Evolutionary conservation across 2,888 invertebrate genomes (phyloP), one percentile per base, ranked within the genome.

Genomic region (Cephus spinipes): DNA sequence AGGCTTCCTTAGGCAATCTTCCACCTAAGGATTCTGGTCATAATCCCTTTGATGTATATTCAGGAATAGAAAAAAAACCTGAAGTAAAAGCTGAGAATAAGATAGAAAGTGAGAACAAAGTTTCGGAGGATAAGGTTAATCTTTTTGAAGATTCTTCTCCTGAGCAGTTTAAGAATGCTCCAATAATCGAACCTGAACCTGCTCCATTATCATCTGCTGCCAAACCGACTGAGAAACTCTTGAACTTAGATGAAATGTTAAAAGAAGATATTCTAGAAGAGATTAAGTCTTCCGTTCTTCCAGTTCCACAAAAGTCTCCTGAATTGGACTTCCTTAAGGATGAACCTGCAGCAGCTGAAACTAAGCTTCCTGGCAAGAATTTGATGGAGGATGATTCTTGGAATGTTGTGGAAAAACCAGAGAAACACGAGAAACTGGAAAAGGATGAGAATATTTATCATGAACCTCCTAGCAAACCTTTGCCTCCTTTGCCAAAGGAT

Each of bases 401-500:
- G 83, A 85, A 85, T 76, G 79, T 85, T 2, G 78, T 83, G 0
- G 87, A 87, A 33, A 83, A 84, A 23, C 81, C 84, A 9, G 80
- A 79, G 4, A 69, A 76, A 35, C n/a, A 83, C 9, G 80, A 79
- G 4, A 69, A 77, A 35, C 23, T 32, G 31, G 77, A 34, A 73
- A 73, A 34, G 12, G 32, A n/a, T 73, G 36, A 33, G 73, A 76
- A 12, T 31, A 74, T 73, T 75, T 78, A 76, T 69, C 75, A 82
- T 35, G 87, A 87, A 73, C 85, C 89, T 23, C 89, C 88, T 11
- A 89, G 83, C 69, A 91, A 90, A 77, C 90, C 91, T 1, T 80
- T 91, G 71, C 90, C 91, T 4, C 89, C 90, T 15, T 78, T 89
- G 76, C 90, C 90, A 1, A 84, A 83, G 69, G 89, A 86, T 15